phyloP scores from a whole-genome alignment of 2,113 vertebrate species.

The Upupa epops region DNA sequence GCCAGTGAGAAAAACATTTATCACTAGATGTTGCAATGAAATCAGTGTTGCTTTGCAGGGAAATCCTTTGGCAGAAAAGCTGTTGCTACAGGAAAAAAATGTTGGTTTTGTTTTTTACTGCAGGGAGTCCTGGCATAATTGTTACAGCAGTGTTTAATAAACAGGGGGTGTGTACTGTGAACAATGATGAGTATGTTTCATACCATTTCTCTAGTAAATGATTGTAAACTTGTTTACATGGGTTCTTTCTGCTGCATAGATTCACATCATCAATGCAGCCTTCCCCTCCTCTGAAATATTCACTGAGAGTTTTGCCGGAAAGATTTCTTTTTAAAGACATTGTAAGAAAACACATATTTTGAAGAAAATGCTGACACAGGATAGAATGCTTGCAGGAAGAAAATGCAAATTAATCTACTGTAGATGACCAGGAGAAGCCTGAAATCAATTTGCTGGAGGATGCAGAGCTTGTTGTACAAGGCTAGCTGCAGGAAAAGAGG shows the following conservation, averaged over 20 bases:
- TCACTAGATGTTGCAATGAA: conserved; percentile 54
- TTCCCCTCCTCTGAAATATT: background rate
- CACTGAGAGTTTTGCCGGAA: conserved; percentile 41
- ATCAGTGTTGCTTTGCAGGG: conserved; percentile 52
- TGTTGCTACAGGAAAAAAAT: background rate
- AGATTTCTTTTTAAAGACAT: background rate
- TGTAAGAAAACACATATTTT: background rate
- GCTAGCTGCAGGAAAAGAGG: background rate
- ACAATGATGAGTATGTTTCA: background rate
- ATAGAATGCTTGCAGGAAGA: background rate
- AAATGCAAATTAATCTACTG: background rate
- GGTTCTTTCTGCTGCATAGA: conserved; percentile 70
- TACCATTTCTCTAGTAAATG: background rate
- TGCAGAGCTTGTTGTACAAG: background rate
- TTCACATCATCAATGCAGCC: conserved; percentile 11
- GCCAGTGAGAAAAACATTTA: background rate
- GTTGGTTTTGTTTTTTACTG: background rate
- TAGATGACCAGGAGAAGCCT: background rate
- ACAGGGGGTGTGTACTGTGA: background rate
- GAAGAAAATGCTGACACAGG: background rate
- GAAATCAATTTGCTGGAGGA: background rate
- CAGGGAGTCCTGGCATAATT: background rate
- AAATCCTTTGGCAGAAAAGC: conserved; percentile 33
- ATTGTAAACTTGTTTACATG: conserved; percentile 67
- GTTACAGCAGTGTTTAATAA: background rate